Evolutionary conservation across 2,113 vertebrate genomes (phyloP).

Genomic region (Eolophus roseicapilla): DNA sequence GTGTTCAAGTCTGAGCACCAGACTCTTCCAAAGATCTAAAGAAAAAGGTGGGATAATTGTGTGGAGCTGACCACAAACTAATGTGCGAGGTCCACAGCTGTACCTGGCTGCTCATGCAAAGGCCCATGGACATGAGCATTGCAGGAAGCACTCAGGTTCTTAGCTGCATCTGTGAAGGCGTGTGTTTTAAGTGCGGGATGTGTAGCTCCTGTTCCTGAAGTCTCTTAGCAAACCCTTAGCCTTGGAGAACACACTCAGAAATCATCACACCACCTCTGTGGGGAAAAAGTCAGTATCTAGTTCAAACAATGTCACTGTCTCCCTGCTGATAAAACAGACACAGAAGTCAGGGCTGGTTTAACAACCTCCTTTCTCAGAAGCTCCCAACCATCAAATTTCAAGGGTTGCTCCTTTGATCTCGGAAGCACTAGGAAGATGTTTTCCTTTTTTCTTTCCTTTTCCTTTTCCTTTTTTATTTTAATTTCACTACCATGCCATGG

Average conservation of each 20-base stretch:
- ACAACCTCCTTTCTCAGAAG: slow-evolving; percentile 36
- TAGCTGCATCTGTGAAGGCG: neutral
- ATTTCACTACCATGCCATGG: neutral
- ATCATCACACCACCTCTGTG: neutral
- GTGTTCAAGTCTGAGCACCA: neutral
- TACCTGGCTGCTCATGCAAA: neutral
- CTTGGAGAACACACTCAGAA: neutral
- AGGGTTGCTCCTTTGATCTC: slow-evolving; percentile 57
- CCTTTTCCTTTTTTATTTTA: neutral
- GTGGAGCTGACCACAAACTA: neutral
- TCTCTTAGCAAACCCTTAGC: neutral
- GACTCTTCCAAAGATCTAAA: neutral
- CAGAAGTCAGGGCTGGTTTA: slow-evolving; percentile 36
- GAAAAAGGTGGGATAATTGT: neutral
- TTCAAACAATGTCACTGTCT: slow-evolving; percentile 49
- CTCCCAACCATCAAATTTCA: slow-evolving; percentile 49
- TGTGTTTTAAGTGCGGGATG: neutral
- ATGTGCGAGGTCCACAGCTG: fast-evolving
- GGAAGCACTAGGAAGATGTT: neutral
- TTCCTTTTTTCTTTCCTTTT: neutral
- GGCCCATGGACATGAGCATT: neutral
- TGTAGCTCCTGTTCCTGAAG: neutral
- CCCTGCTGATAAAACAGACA: slow-evolving; percentile 10
- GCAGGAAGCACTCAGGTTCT: neutral
- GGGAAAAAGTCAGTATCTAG: neutral